Base-by-base conservation (phyloP, 2,797 vertebrate species). In the Amniataba percoides region DNA sequence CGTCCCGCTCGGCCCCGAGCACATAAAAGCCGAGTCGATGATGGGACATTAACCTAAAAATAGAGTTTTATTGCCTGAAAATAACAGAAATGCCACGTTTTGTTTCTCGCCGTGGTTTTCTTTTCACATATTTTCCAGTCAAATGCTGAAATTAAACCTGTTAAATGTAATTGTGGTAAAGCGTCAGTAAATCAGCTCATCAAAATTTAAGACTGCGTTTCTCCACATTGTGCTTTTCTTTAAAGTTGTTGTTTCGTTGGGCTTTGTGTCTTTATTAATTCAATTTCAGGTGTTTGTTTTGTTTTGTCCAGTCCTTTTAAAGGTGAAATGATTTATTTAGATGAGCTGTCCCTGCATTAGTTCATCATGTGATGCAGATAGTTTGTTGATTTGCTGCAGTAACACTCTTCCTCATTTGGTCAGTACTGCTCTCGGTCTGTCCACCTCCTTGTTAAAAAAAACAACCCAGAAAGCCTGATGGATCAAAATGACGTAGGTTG, bases 1-100 rank as follows among this genome's bases (percentile, higher is more conserved):
- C 78, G 40, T 65, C 68, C 53, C 25, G 46, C 71, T 68, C 31
- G 8, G 55, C 81, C 55, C 55, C 6, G 3, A 56, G 74, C 74
- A 21, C 23, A 49, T 56, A 56, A 78, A 62, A 61, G 42, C 67
- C 71, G 31, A 61, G 39, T 62, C 48, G 12, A 27, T 46, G 55
- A 66, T 4, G 53, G 27, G 57, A 61, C 73, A 11, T 43, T 21
- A 10, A 49, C 8, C 52, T 72, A 74, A 40, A 77, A 78, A 77
- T 60, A 71, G 74, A 61, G 7, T 43, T 11, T 2, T n/a, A 21
- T 42, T 46, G 43, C 31, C 66, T 49, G 3, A 27, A 63, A 42
- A 68, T 39, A n/a, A 46, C 21, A 43, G 2, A 63, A 61, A 74
- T 60, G 19, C 1, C 42, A 58, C 23, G 42, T 57, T 73, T 53